Percentiles rank a stretch among this genome's conserved stretches.
Evolutionary conservation across 2,797 vertebrate species (phyloP).

Genomic region (Morelia viridis): DNA sequence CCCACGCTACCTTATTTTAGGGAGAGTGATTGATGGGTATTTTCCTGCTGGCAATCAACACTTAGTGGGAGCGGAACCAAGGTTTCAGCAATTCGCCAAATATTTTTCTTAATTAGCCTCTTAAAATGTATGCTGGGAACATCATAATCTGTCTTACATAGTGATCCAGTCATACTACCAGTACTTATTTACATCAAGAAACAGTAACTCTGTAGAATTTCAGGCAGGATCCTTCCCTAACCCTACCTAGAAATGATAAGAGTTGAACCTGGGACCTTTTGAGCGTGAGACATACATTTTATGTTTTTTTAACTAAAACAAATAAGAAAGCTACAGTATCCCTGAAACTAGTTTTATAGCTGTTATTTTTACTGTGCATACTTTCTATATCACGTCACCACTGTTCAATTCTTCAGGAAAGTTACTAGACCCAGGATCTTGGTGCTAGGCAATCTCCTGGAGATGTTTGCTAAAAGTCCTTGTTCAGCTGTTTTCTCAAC

Average conservation of each 20-base stretch:
- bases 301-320: neutral
- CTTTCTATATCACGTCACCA: neutral
- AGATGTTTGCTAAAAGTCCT: neutral
- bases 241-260: neutral
- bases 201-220: no score
- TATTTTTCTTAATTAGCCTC: neutral
- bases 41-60: neutral
- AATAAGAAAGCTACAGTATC: neutral
- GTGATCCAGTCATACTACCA: neutral
- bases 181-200: no score
- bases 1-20: neutral
- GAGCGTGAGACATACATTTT: neutral
- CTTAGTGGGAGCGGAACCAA: neutral
- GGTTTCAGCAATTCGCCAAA: neutral
- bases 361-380: neutral
- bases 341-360: neutral
- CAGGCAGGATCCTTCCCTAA: neutral
- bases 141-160: neutral
- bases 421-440: neutral
- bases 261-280: neutral
- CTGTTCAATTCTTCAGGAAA: neutral
- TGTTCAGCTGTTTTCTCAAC: neutral
- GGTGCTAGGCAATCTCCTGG: neutral
- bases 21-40: neutral
- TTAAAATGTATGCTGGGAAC: neutral